Evolutionary conservation across 1,140 invertebrate genomes (phyloP).

Genomic region (Babylonia areolata): DNA sequence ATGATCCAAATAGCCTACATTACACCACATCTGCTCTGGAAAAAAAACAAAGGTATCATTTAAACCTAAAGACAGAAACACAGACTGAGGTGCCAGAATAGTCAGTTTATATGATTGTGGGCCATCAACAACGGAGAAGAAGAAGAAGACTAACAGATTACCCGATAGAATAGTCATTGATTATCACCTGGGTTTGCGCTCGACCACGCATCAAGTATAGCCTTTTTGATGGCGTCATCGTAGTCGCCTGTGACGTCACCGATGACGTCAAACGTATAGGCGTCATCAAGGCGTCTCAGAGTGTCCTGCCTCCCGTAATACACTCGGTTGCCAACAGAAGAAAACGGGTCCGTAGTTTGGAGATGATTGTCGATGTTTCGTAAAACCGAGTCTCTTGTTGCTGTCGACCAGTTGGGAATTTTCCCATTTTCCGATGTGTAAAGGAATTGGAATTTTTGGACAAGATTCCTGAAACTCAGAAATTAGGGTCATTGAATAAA

Average conservation of each 20-base stretch:
- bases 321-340: neutral
- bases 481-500: neutral
- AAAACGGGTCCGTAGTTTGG: slow-evolving; percentile 22
- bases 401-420: neutral
- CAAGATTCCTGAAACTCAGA: neutral
- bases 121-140: too few species aligned
- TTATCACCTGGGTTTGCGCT: slow-evolving; percentile 6
- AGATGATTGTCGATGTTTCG: neutral
- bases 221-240: neutral
- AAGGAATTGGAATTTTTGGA: neutral
- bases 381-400: neutral
- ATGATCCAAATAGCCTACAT: too few species aligned
- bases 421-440: neutral
- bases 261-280: slow-evolving; percentile 24
- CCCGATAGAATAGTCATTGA: too few species aligned
- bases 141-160: too few species aligned
- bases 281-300: slow-evolving; percentile 26
- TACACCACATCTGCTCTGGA: too few species aligned
- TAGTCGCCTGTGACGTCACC: neutral
- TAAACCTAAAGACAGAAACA: too few species aligned
- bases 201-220: neutral
- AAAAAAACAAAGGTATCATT: too few species aligned
- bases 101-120: too few species aligned
- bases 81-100: too few species aligned
- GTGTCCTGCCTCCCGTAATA: slow-evolving; percentile 18